Conservation (phyloP, 2,797 vertebrate genomes). For the Acanthopagrus latus region DNA sequence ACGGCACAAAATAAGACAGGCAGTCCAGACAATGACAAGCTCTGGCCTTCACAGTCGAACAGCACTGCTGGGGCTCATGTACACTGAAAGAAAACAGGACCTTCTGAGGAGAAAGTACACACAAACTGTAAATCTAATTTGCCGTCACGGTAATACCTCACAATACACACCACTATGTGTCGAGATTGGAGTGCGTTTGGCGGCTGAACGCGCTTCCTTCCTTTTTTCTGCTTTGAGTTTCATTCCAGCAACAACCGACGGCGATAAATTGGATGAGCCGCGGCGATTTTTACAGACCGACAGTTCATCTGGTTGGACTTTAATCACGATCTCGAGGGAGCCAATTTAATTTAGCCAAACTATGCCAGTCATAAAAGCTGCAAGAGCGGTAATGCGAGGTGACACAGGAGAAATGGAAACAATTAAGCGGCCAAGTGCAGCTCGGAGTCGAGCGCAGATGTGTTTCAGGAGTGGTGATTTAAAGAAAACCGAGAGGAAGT, state of each 20-base stretch:
- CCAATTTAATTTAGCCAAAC: conserved; percentile 45
- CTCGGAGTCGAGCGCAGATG: conserved; percentile 30
- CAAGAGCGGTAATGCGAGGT: conserved; percentile 2
- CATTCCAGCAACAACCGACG: conserved; percentile 6
- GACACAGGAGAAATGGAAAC: conserved; percentile 40
- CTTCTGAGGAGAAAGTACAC: conserved; percentile 3
- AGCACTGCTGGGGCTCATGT: conserved; percentile 2
- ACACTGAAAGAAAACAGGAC: not conserved
- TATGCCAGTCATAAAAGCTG: conserved; percentile 42
- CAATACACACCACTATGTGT: conserved; percentile 1
- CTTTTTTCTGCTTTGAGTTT: conserved; percentile 14
- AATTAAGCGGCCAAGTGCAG: conserved; percentile 29
- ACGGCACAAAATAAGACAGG: conserved; percentile 42
- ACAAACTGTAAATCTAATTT: conserved; percentile 13
- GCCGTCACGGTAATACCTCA: conserved; percentile 14
- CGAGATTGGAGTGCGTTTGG: conserved; percentile 37
- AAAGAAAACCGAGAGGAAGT: conserved; percentile 6
- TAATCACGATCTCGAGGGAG: conserved; percentile 27
- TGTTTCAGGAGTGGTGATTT: conserved; percentile 17
- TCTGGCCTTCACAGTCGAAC: conserved; percentile 27
- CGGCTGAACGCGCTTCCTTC: conserved; percentile 6
- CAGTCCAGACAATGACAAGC: conserved; percentile 51
- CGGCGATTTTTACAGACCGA: conserved; percentile 22
- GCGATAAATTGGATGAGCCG: conserved; percentile 14
- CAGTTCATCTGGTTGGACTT: conserved; percentile 39